phyloP scores from a whole-genome alignment of 2,113 vertebrate genomes.

The Riparia riparia region DNA sequence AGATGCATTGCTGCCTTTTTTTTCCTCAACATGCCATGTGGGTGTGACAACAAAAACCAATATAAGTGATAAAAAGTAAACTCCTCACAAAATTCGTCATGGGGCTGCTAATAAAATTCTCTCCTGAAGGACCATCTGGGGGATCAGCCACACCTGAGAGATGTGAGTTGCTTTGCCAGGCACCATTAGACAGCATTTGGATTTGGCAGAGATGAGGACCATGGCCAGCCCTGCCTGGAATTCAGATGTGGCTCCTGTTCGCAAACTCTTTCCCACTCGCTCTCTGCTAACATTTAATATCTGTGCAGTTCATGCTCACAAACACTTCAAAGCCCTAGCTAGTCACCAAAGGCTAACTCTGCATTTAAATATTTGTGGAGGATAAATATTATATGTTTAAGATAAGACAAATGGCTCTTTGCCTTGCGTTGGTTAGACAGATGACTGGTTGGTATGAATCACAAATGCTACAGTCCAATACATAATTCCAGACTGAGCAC shows the following conservation, averaged over 20 bases:
- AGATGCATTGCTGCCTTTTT: not conserved
- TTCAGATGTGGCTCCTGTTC: not conserved
- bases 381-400: constrained; percentile 12
- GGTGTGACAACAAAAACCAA: not conserved
- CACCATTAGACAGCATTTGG: not conserved
- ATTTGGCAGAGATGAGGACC: not conserved
- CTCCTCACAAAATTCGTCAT: not conserved
- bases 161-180: not conserved
- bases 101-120: not conserved
- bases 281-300: not conserved
- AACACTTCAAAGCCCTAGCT: not conserved
- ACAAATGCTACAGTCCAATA: constrained; percentile 5
- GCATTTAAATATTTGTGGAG: not conserved
- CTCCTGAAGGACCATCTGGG: not conserved
- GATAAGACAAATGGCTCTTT: not conserved
- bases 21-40: accelerated
- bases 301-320: not conserved
- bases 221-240: not conserved
- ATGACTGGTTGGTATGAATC: constrained; percentile 37
- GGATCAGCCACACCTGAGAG: not conserved
- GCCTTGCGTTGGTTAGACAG: not conserved
- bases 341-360: not conserved
- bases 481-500: not conserved
- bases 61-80: not conserved
- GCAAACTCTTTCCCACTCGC: not conserved